Base-by-base conservation (phyloP, 2,797 vertebrate genomes). In the Alca torda region DNA sequence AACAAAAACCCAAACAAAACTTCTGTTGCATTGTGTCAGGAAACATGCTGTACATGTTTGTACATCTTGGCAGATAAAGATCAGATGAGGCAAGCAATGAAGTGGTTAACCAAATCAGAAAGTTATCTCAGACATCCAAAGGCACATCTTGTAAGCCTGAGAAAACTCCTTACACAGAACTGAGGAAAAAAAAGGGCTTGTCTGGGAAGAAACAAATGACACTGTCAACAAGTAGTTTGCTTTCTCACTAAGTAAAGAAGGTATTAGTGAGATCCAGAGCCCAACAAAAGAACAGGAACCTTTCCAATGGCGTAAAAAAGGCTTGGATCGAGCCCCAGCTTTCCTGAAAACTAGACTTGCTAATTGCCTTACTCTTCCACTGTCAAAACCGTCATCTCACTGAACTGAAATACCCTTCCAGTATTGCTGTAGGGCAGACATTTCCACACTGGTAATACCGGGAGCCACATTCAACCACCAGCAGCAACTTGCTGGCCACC, bases 21-120 rank as follows among this genome's bases (percentile, higher is more conserved):
- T 67, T 79, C 54, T 80, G 90, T 79, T 95, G 78, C 64, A 77
- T 77, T 87, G 89, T 95, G 95, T 96, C 53, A 68, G 68, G 78
- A 96, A 96, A 83, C 93, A 80, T 60, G 95, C 94, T 91, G 68
- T 95, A 95, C 95, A 91, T 89, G 96, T 95, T 96, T 93, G 89
- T 94, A 96, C 96, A 96, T 87, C 65, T 89, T 91, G 88, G 59
- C n/a, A 95, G 95, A 96, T 96, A 96, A 91, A 84, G 53, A 92
- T 93, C 68, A 83, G n/a, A 77, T 95, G 75, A 95, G 81, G 74
- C 80, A 91, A 95, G 89, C 63, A 93, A 46, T 64, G 76, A 94
- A 91, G 78, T 76, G 76, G 87, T 95, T 96, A 91, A 88, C 93
- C 91, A 95, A 96, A 80, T 60, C 74, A 64, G 61, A 93, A 83